Base-by-base conservation (phyloP, 2,797 vertebrate genomes). In the Siniperca scherzeri region DNA sequence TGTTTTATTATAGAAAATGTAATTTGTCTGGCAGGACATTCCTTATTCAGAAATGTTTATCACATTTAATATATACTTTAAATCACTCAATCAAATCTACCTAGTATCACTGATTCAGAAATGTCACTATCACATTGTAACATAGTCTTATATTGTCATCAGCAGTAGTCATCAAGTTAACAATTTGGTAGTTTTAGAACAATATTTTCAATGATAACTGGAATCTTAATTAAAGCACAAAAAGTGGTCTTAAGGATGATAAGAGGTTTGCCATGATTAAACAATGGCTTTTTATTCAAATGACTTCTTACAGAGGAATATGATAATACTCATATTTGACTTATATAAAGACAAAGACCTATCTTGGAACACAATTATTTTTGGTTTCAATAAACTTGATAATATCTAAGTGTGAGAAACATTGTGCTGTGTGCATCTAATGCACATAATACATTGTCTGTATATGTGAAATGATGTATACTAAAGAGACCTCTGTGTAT, bases 1-100 rank as follows among this genome's bases (percentile, higher is more conserved):
- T 57, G 48, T 70, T 67, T 67, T 44, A 65, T 64, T 59, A 2
- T 33, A 65, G n/a, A 78, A 10, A n/a, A 7, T 38, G 55, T 16
- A 7, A 71, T 44, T 61, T 64, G 8, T 68, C 33, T 27, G 30
- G 21, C 17, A 73, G 66, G 22, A 25, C 12, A 30, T 8, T 27
- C 27, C 27, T 30, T 3, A 30, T 30, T 30, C 30, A 30, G 30
- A 30, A 30, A 44, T 62, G 22, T 50, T 46, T 5, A 57, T 68
- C 16, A 42, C 7, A 40, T 74, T n/a, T 38, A 40, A 69, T 7
- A 14, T 16, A 66, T 70, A 36, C 48, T 67, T 71, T 25, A 42
- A 38, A 30, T 48, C 30, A 40, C 10, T 46, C 21, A 40, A 67
- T 60, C 12, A 22, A 60, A 53, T 44, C n/a, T 33, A 42, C 11